Percentiles rank a stretch among this genome's conserved stretches.
phyloP scores from a whole-genome alignment of 2,113 vertebrate species.

The Antigone vipio region DNA sequence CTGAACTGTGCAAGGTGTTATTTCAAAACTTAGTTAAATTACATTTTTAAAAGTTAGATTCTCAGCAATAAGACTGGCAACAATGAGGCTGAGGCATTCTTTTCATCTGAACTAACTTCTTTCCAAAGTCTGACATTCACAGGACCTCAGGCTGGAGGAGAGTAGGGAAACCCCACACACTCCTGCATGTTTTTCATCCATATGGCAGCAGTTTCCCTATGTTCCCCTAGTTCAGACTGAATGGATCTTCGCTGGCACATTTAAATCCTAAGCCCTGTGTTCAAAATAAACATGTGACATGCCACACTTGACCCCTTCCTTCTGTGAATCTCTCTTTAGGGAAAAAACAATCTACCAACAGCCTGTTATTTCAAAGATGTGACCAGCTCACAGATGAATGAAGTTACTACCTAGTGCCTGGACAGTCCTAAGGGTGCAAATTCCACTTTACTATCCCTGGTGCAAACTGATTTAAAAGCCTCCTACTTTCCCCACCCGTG shows the following conservation, averaged over 20 bases:
- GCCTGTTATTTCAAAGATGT: not conserved
- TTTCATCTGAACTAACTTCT: not conserved
- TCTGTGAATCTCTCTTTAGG: not conserved
- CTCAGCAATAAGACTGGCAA: not conserved
- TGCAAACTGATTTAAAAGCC: not conserved
- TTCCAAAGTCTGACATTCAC: not conserved
- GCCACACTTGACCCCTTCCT: not conserved
- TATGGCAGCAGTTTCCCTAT: not conserved
- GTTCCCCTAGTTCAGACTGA: not conserved
- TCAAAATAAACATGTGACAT: not conserved
- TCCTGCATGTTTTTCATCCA: not conserved
- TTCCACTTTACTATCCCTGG: not conserved
- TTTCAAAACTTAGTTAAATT: not conserved
- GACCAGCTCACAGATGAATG: not conserved
- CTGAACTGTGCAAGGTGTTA: not conserved
- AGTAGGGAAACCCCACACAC: not conserved
- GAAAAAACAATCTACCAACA: not conserved
- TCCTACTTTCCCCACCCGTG: not conserved
- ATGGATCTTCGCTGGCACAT: not conserved
- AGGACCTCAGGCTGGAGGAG: not conserved
- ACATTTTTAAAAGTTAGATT: not conserved
- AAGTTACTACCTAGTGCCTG: not conserved
- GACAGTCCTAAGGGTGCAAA: not conserved
- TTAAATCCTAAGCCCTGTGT: not conserved
- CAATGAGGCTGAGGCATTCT: not conserved